Conservation (phyloP, 2,888 invertebrate genomes). For the Dichetophora obliterata region DNA sequence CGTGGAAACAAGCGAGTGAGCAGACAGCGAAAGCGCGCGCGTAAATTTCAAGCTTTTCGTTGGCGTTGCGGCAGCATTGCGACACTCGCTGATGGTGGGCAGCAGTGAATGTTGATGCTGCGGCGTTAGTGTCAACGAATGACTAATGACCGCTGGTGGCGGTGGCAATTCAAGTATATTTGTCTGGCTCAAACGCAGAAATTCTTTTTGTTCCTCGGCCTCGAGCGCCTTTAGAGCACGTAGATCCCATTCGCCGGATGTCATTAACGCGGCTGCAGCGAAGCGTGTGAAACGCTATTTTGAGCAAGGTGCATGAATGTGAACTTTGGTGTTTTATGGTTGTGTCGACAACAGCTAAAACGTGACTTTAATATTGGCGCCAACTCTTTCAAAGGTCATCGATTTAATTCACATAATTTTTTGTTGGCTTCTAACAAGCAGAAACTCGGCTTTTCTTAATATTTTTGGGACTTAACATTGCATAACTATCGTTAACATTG, state of each 20-base stretch:
- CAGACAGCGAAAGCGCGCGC: slow-evolving; percentile 63
- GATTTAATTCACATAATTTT: no score
- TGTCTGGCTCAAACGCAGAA: slow-evolving; percentile 65
- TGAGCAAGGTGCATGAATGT: no score
- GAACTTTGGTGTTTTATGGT: no score
- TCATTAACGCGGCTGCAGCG: slow-evolving; percentile 57
- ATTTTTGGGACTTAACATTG: no score
- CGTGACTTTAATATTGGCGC: neutral
- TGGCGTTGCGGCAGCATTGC: slow-evolving; percentile 53
- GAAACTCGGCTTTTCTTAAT: no score
- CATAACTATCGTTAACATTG: no score
- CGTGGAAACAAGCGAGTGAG: slow-evolving; percentile 57
- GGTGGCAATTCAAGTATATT: slow-evolving; percentile 62
- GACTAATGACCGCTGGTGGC: slow-evolving; percentile 49
- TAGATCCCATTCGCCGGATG: slow-evolving; percentile 70
- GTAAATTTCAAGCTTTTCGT: slow-evolving; percentile 58
- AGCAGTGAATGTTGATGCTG: slow-evolving; percentile 63
- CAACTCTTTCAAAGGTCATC: neutral
- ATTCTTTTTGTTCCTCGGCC: slow-evolving; percentile 68
- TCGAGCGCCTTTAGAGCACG: slow-evolving; percentile 69
- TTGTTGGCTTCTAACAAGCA: no score
- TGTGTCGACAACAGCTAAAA: neutral
- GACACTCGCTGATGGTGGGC: slow-evolving; percentile 66
- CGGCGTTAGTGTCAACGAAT: slow-evolving; percentile 56
- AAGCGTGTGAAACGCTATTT: slow-evolving; percentile 11